phyloP scores from a whole-genome alignment of 1,140 invertebrate species.

The Nylanderia fulva region DNA sequence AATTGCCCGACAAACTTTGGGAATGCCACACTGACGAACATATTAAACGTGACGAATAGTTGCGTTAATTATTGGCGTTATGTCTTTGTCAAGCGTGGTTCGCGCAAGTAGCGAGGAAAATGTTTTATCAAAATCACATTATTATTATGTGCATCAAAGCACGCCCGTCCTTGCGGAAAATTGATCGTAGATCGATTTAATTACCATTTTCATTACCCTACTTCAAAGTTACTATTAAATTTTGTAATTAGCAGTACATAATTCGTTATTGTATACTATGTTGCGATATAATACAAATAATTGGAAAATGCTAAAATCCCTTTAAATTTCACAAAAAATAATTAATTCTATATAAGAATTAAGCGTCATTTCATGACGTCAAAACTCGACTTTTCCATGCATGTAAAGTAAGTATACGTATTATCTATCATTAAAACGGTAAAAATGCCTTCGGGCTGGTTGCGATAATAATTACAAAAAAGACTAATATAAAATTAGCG shows the following conservation, averaged over 20 bases:
- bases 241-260: neutral
- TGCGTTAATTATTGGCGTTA: constrained; percentile 37
- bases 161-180: neutral
- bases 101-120: constrained; percentile 18
- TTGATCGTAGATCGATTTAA: constrained; percentile 32
- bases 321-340: neutral
- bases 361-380: constrained; percentile 13
- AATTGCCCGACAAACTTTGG: constrained; percentile 73
- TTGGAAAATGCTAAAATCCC: neutral
- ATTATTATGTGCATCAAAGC: neutral
- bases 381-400: constrained; percentile 22
- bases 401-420: constrained; percentile 5
- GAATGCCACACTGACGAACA: constrained; percentile 62
- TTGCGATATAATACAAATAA: neutral
- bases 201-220: neutral
- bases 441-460: neutral
- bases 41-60: constrained; percentile 18
- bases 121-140: constrained; percentile 27
- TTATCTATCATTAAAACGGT: constrained; percentile 9
- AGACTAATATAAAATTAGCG: neutral
- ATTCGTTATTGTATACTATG: neutral
- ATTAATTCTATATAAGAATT: neutral
- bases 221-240: neutral
- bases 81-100: neutral
- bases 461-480: constrained; percentile 11